Evolutionary conservation across 2,113 vertebrate genomes (phyloP), one percentile per base, ranked within the genome.

Genomic region (Heliornis fulica): DNA sequence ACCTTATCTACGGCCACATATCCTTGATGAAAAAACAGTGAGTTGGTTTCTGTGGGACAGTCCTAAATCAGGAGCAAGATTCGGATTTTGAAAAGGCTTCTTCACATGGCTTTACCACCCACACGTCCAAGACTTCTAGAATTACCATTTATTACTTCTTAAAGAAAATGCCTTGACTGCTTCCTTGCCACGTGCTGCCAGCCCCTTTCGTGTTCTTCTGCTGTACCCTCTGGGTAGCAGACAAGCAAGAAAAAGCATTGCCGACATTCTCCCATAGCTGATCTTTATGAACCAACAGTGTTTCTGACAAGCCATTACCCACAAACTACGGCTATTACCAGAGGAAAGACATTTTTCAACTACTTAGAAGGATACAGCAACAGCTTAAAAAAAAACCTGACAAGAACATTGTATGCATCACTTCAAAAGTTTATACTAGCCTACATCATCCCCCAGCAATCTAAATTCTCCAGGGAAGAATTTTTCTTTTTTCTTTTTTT

Each of bases 251-350:
- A 87, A 68, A 92, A 87, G 69, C 38, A 85, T 5, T 57, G 65
- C 80, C 82, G 87, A 70, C 75, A 46, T 86, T 88, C 90, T 83
- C 87, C 89, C 82, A 57, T 9, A 94, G 70, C 89, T 94, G 77
- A 94, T 93, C 89, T 83, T 80, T 71, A 76, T 71, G 90, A 93
- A 90, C 81, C 70, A 87, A 80, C 57, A 56, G 60, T 40, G 36
- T 25, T 93, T 87, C 59, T 79, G 83, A 93, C 71, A 97, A 94
- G 80, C 50, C 78, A 91, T 87, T 95, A 94, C 80, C 64, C n/a
- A 95, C 60, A 66, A 94, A 94, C 59, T 89, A 94, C n/a, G 88
- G 59, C 45, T 90, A 75, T 63, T 88, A 93, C 48, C 2, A 8
- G 43, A 89, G 43, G 64, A 95, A 91, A 94, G 56, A 28, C 57